Evolutionary conservation across 2,797 vertebrate species (phyloP).

Genomic region (Delichon dasypus): DNA sequence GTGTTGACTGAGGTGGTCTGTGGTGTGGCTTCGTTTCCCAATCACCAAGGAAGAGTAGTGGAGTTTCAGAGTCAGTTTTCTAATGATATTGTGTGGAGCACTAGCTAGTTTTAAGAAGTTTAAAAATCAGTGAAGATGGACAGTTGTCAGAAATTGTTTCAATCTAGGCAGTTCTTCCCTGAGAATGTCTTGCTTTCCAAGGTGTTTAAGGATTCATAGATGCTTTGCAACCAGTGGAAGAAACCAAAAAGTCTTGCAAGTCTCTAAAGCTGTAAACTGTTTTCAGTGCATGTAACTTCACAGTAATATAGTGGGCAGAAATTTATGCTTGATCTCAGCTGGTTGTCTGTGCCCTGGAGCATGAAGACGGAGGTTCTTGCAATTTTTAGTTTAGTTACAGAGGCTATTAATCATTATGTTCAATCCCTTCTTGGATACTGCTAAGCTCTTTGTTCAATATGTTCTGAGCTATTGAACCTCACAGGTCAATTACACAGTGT

Average conservation of each 20-base stretch:
- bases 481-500: slow-evolving; percentile 49
- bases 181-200: neutral
- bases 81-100: neutral
- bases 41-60: neutral
- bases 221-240: neutral
- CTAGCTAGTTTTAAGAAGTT: neutral
- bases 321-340: slow-evolving; percentile 48
- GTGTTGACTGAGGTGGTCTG: neutral
- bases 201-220: neutral
- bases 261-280: neutral
- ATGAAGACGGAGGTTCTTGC: slow-evolving; percentile 43
- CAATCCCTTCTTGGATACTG: slow-evolving; percentile 38
- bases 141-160: neutral
- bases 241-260: neutral
- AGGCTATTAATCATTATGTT: slow-evolving; percentile 53
- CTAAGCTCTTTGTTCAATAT: slow-evolving; percentile 46
- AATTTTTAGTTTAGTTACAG: slow-evolving; percentile 36
- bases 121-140: neutral
- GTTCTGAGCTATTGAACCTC: slow-evolving; percentile 58
- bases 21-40: neutral
- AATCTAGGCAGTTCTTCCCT: neutral
- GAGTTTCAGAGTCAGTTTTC: neutral
- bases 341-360: slow-evolving; percentile 43
- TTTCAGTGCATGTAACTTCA: neutral
- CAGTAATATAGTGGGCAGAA: neutral